Evolutionary conservation across 1,140 invertebrate genomes (phyloP).

Genomic region (Cotesia vestalis): DNA sequence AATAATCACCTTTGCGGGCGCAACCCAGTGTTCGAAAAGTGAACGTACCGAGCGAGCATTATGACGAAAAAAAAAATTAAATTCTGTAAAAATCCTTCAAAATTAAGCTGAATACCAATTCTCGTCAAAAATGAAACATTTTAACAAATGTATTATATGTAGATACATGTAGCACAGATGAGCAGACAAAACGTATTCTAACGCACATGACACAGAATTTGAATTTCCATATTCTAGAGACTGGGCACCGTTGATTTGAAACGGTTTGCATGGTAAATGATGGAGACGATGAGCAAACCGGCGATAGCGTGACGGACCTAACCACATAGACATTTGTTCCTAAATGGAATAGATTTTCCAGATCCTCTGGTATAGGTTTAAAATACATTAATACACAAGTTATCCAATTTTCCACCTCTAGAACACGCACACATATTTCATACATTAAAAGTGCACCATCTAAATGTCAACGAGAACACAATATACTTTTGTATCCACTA

Average conservation of each 20-base stretch:
- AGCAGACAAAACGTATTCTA: neutral
- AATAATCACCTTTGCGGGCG: no score
- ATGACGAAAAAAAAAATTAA: no score
- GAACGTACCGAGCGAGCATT: no score
- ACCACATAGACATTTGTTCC: no score
- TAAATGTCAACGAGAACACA: conserved; percentile 3
- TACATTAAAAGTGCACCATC: conserved; percentile 8
- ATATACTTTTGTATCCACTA: neutral
- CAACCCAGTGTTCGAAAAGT: no score
- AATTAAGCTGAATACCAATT: no score
- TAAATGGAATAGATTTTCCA: no score
- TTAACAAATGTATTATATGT: no score
- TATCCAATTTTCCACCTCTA: neutral
- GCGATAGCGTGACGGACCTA: conserved; percentile 1
- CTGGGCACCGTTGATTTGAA: neutral
- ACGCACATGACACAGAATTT: neutral
- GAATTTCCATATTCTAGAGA: conserved; percentile 4
- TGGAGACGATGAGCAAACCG: neutral
- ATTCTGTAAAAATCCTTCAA: no score
- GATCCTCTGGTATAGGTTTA: neutral
- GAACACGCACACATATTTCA: neutral
- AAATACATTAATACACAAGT: conserved; percentile 3
- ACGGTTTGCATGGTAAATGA: neutral
- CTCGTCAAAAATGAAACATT: no score
- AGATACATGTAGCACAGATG: no score